phyloP scores from a whole-genome alignment of 2,797 vertebrate species.

The Acomys russatus region DNA sequence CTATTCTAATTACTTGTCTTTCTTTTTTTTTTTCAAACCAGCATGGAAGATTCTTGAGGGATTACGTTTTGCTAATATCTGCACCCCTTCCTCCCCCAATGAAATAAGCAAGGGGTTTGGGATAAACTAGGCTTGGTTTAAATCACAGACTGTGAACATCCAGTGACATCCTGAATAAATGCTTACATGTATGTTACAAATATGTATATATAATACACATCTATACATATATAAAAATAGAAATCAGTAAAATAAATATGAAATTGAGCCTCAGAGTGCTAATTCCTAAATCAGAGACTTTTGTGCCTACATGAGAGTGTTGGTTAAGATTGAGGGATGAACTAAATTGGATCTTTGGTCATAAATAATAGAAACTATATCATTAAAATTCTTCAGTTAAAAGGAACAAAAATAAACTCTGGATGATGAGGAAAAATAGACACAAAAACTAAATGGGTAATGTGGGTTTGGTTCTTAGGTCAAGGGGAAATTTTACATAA shows the following conservation, averaged over 20 bases:
- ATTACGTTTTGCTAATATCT: conserved; percentile 12
- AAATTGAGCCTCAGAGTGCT: not conserved
- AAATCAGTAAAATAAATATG: not conserved
- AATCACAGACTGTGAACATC: not conserved
- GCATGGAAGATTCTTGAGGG: not conserved
- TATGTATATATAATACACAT: not conserved
- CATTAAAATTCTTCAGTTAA: conserved; percentile 39
- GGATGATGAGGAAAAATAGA: not conserved
- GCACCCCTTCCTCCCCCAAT: not conserved
- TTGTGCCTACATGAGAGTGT: conserved; percentile 20
- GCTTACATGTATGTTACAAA: not conserved
- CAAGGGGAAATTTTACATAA: not conserved
- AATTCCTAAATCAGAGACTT: conserved; percentile 25
- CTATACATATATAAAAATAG: not conserved
- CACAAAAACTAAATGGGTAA: not conserved
- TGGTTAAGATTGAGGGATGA: not conserved
- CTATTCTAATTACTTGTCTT: conserved; percentile 17
- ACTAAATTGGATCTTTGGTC: not conserved
- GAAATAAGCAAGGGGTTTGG: not conserved
- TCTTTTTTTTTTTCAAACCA: conserved; percentile 18
- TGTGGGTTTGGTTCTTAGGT: not conserved
- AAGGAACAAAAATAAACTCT: conserved; percentile 36
- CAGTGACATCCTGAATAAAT: conserved; percentile 17
- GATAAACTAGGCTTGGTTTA: not conserved
- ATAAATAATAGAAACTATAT: conserved; percentile 29